Base-by-base conservation (phyloP, 2,113 vertebrate species). In the Heterotis niloticus region DNA sequence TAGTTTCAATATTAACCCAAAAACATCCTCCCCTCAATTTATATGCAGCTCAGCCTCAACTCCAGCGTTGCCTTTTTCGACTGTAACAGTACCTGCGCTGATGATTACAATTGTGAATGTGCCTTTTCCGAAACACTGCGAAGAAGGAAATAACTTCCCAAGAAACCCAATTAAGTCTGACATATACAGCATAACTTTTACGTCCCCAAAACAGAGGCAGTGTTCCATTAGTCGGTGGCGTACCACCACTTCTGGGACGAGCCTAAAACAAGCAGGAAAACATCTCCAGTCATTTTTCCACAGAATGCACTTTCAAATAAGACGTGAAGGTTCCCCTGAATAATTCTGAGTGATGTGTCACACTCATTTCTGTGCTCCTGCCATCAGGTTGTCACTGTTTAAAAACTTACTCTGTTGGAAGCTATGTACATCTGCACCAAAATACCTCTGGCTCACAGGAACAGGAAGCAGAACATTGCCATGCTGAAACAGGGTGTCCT, bases 81-180 rank as follows among this genome's bases (percentile, higher is more conserved):
- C 75, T 26, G 29, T 24, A 26, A 9, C 26, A 28, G n/a, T 65
- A 73, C 65, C 59, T 59, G 65, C 24, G 67, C 60, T 78, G 69
- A 66, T 62, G 29, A 72, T 73, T n/a, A 72, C 34, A 26, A 24
- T 34, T 34, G 78, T 76, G 64, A 29, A 79, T 28, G 80, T 57
- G 79, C 14, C 79, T 64, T 68, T 70, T 76, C 75, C 28, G 71
- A 59, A 79, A 59, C 16, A 17, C 67, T 51, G 59, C 67, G 68
- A n/a, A 67, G 60, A 65, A 64, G 64, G 64, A 72, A 78, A 70
- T 16, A 5, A n/a, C 73, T 23, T 74, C 73, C 79, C 78, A 59
- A 54, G 65, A 79, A 79, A 81, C 64, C 80, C 73, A 72, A 83
- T 83, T 81, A 83, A 83, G 70, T 80, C 64, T 34, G 10, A 80